These are phyloP conservation scores for Chaenocephalus aceratus DNA, from an alignment of 2,113 vertebrate species.

Conservation along the genomic window DNA sequence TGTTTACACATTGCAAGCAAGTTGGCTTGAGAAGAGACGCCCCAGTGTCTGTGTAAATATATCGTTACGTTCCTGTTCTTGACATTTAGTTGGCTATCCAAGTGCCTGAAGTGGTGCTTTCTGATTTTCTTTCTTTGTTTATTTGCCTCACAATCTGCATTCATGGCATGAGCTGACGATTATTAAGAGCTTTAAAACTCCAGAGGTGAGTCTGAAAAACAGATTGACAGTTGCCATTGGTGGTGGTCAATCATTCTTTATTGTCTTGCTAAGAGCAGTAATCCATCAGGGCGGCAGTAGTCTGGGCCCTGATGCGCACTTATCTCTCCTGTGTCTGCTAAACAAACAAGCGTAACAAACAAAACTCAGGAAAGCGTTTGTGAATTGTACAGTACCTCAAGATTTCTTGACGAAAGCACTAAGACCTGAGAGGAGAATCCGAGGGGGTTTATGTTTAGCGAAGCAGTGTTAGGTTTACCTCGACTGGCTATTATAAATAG, in stretches of 20 bases:
- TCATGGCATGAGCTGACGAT: slow-evolving; percentile 97
- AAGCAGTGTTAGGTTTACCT: slow-evolving; percentile 90
- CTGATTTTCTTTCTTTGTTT: slow-evolving; percentile 81
- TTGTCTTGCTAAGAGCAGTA: slow-evolving; percentile 89
- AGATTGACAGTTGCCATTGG: slow-evolving; percentile 86
- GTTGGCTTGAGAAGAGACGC: slow-evolving; percentile 90
- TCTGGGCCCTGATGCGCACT: slow-evolving; percentile 93
- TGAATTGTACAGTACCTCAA: slow-evolving; percentile 99
- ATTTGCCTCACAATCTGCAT: slow-evolving; percentile 97
- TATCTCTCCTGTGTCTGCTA: slow-evolving; percentile 94
- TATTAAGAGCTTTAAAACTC: slow-evolving; percentile 97
- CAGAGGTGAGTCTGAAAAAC: slow-evolving; percentile 89
- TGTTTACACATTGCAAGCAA: slow-evolving; percentile 92
- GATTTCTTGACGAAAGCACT: slow-evolving; percentile 95
- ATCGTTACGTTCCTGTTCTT: slow-evolving; percentile 84
- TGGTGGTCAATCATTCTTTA: slow-evolving; percentile 87
- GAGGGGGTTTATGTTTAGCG: slow-evolving; percentile 88
- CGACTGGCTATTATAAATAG: slow-evolving; percentile 89
- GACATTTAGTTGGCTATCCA: slow-evolving; percentile 88
- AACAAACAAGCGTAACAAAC: slow-evolving; percentile 84
- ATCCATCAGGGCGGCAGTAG: slow-evolving; percentile 90
- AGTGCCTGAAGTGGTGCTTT: slow-evolving; percentile 99
- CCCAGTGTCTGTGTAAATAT: slow-evolving; percentile 90
- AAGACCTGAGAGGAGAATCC: slow-evolving; percentile 92
- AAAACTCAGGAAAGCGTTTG: slow-evolving; percentile 98